Percentiles rank a stretch among this genome's conserved stretches.
These are phyloP conservation scores for Pristiophorus japonicus DNA, from an alignment of 2,113 vertebrate genomes.

Conservation along the genomic window DNA sequence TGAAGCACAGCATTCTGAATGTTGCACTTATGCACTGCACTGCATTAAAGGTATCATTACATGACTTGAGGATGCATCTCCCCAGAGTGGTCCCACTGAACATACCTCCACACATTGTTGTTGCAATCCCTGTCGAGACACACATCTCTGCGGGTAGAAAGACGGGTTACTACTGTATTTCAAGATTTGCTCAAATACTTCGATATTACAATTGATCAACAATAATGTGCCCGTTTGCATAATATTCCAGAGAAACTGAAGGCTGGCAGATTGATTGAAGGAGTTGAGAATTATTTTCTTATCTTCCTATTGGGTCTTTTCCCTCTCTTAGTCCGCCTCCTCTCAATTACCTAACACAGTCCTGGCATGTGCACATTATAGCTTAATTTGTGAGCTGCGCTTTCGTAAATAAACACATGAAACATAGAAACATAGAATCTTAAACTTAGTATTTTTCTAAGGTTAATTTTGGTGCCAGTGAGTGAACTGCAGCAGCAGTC, in stretches of 20 bases:
- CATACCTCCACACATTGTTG: background rate
- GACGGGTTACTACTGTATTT: background rate
- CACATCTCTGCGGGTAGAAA: background rate
- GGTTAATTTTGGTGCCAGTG: background rate
- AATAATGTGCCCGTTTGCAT: background rate
- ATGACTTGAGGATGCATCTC: background rate
- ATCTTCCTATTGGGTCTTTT: background rate
- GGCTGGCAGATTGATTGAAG: background rate
- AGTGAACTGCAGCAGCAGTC: background rate
- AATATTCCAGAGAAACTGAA: background rate
- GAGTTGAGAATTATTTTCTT: background rate
- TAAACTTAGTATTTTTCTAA: background rate
- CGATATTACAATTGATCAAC: background rate
- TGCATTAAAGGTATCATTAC: background rate
- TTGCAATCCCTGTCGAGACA: background rate
- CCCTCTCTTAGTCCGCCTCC: background rate
- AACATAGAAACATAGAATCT: too few species aligned
- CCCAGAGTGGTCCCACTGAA: too few species aligned
- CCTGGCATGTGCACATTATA: background rate
- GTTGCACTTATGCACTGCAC: background rate
- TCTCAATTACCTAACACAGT: background rate
- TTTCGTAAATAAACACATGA: constrained; percentile 10
- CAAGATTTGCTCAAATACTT: background rate
- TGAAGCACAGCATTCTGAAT: background rate
- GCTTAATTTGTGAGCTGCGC: background rate